A percentile compares a stretch with the other conserved stretches of the same genome.
These are phyloP conservation scores for Zophobas atratus DNA, from an alignment of 1,140 invertebrate species.

Conservation along the genomic window DNA sequence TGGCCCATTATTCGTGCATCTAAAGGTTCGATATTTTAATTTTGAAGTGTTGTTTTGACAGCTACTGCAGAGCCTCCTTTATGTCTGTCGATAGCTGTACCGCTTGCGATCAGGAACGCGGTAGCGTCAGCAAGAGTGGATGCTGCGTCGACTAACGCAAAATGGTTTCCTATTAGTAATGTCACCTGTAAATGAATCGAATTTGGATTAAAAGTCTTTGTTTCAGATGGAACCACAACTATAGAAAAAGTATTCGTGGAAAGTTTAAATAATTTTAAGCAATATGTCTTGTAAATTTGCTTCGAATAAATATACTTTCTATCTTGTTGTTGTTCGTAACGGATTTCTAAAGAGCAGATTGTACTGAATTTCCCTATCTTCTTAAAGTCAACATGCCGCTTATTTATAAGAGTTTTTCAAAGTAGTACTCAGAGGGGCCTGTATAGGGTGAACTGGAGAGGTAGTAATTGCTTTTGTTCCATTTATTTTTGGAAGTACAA, in stretches of 20 bases:
- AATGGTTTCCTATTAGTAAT: slow-evolving; percentile 68
- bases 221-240: slow-evolving; percentile 60
- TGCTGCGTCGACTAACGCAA: slow-evolving; percentile 67
- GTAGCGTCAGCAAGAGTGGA: slow-evolving; percentile 77
- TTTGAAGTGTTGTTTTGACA: slow-evolving; percentile 59
- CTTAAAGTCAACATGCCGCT: not conserved
- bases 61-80: slow-evolving; percentile 87
- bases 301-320: slow-evolving; percentile 17
- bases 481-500: too few species aligned
- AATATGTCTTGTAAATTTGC: slow-evolving; percentile 56
- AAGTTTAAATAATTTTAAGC: slow-evolving; percentile 57
- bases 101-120: slow-evolving; percentile 82
- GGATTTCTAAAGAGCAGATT: slow-evolving; percentile 19
- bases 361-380: slow-evolving; percentile 19
- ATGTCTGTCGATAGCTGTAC: slow-evolving; percentile 76
- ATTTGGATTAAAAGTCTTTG: slow-evolving; percentile 17
- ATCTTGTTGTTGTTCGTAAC: slow-evolving; percentile 2
- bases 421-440: too few species aligned
- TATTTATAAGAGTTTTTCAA: too few species aligned
- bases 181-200: not conserved
- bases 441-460: too few species aligned
- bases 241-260: slow-evolving; percentile 62
- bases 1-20: slow-evolving; percentile 13
- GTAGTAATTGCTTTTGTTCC: too few species aligned
- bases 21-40: slow-evolving; percentile 7